Evolutionary conservation across 2,113 vertebrate species (phyloP), one percentile per base, ranked within the genome.

Genomic region (Cephalophus harveyi): DNA sequence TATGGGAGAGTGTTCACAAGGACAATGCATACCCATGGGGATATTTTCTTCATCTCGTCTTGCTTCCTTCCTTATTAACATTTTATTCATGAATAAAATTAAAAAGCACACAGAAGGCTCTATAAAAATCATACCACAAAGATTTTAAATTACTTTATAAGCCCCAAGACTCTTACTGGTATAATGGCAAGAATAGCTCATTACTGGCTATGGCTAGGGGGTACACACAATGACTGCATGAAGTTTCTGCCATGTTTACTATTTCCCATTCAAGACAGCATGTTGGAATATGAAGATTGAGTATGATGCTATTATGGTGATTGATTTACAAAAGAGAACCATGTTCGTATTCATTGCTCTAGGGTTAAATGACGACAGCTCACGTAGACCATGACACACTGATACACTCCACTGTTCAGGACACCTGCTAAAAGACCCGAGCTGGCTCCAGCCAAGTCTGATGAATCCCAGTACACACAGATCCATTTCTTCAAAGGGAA

Each of bases 31-130:
- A 52, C 62, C 60, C 78, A 40, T 0, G 36, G 60, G 64, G 62
- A 33, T 84, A 25, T 62, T 87, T 71, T 74, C 85, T 71, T 95
- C 62, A 55, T 90, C 54, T 85, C 64, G 17, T 93, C 55, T 94
- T 57, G 13, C 76, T 93, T 90, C 78, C 33, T 84, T 92, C 40
- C 57, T 96, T 81, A 92, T 96, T 94, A 98, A 96, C 93, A 97
- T 83, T 96, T 87, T 40, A 97, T 84, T 84, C 55, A 46, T 15
- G 33, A 54, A 55, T 60, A 95, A 82, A 96, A 91, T 81, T 67
- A 79, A 82, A 95, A 67, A 87, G 60, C 57, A 88, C 94, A 93
- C 19, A 83, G 67, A 94, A 84, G 71, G 25, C 74, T 85, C 93
- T 81, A 92, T 81, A 94, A 97, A 97, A 95, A 91, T 78, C 78